These are phyloP conservation scores for Coracopsis vasa DNA, from an alignment of 2,113 vertebrate species.

Conservation along the genomic window DNA sequence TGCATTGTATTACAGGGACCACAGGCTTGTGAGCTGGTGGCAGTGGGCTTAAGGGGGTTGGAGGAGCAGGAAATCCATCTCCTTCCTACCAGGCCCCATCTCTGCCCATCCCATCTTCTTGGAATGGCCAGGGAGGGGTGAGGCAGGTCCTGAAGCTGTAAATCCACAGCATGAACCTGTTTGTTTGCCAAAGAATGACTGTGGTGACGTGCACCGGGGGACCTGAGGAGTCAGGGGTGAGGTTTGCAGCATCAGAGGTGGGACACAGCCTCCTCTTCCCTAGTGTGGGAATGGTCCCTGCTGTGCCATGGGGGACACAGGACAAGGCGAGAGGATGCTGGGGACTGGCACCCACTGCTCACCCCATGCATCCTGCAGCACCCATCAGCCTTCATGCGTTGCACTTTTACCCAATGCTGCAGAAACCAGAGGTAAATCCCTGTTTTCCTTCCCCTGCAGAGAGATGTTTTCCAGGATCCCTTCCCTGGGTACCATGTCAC, in stretches of 20 bases:
- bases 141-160: neutral
- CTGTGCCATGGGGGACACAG: accelerated
- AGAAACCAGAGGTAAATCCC: neutral
- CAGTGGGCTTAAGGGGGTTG: neutral
- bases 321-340: accelerated
- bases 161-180: neutral
- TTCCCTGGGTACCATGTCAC: neutral
- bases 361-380: neutral
- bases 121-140: neutral
- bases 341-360: neutral
- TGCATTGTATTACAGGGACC: accelerated
- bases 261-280: neutral
- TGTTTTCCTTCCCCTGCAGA: neutral
- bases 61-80: neutral
- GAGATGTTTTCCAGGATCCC: neutral
- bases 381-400: accelerated
- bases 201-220: neutral
- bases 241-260: neutral
- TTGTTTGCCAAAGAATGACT: neutral
- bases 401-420: neutral
- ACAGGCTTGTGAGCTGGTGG: neutral
- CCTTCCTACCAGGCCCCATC: neutral
- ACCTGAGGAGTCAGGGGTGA: neutral
- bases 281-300: accelerated
- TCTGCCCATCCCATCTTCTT: neutral